These are phyloP conservation scores for Propithecus deckenii DNA, from an alignment of 2,797 vertebrate species.

Conservation along the genomic window DNA sequence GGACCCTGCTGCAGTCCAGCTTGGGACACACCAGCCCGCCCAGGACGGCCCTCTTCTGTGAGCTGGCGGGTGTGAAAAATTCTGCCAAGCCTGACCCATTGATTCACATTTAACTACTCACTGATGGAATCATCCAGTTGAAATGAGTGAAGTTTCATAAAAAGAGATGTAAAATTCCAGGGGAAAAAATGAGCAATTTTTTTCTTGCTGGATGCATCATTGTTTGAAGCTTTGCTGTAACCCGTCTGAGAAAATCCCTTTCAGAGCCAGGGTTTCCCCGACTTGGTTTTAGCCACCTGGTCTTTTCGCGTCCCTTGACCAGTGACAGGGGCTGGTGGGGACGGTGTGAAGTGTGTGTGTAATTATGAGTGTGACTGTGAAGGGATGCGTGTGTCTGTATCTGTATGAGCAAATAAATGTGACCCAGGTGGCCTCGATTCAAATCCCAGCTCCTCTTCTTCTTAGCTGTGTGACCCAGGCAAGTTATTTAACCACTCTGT, in stretches of 20 bases:
- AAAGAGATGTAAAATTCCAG: not conserved
- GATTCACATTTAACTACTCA: conserved; percentile 51
- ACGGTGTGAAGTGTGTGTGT: not conserved
- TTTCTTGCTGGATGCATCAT: not conserved
- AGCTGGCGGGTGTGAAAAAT: not conserved
- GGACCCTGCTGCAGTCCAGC: not conserved
- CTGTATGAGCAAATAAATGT: conserved; percentile 19
- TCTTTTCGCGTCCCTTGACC: not conserved
- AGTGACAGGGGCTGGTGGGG: not conserved
- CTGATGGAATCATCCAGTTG: not conserved
- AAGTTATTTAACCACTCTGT: not conserved
- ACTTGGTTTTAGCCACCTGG: not conserved
- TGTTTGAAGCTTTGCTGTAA: conserved; percentile 14
- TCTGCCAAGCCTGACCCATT: not conserved
- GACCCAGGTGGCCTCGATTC: not conserved
- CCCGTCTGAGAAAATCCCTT: not conserved
- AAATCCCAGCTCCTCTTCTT: not conserved
- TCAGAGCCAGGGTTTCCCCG: not conserved
- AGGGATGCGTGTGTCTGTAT: conserved; percentile 18
- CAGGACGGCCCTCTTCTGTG: not conserved
- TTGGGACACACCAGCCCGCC: not conserved
- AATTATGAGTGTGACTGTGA: conserved; percentile 33
- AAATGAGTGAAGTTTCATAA: conserved; percentile 46
- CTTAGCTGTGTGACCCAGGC: not conserved
- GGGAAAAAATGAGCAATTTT: not conserved